Evolutionary conservation across 2,888 invertebrate genomes (phyloP), one percentile per base, ranked within the genome.

Genomic region (Apantesis nais): DNA sequence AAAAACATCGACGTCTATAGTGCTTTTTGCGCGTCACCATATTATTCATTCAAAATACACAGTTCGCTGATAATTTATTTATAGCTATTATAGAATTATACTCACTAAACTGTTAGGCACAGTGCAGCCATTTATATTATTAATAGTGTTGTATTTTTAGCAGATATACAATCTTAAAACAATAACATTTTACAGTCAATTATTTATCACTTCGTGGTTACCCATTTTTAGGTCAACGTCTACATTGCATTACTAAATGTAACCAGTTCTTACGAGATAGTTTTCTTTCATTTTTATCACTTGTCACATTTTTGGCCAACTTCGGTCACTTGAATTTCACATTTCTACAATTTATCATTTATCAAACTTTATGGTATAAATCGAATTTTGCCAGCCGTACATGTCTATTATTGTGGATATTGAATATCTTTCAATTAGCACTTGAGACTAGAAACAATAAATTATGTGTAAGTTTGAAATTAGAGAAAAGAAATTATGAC

Each of bases 21-120:
- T 66, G 12, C 9, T 39, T 64, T 48, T 62, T 70, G 70, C 70
- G 66, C 65, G 52, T 61, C 61, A 62, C 70, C 62, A 66, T 62
- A 31, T 29, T 66, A 16, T 29, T 29, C 48, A 14, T 66, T 48
- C 19, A 41, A 41, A 62, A 70, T 61, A 62, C 31, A 62, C 5
- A 66, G 61, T 62, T 44, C 11, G 61, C 41, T 66, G 66, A 58
- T 62, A 66, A 66, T 63, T 62, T 70, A 70, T 70, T 70, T 70
- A 66, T 61, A 70, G 11, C 58, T 48, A 48, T 22, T 62, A 66
- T 62, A 65, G 39, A 66, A 66, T 62, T 66, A 66, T 66, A 66
- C 70, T 70, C 70, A 70, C 70, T 66, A 66, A 70, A 66, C 70
- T 70, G 70, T 70, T 70, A 41, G 70, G 66, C 70, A 70, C 66